phyloP scores from a whole-genome alignment of 2,113 vertebrate genomes.

The Ageneiosus marmoratus region DNA sequence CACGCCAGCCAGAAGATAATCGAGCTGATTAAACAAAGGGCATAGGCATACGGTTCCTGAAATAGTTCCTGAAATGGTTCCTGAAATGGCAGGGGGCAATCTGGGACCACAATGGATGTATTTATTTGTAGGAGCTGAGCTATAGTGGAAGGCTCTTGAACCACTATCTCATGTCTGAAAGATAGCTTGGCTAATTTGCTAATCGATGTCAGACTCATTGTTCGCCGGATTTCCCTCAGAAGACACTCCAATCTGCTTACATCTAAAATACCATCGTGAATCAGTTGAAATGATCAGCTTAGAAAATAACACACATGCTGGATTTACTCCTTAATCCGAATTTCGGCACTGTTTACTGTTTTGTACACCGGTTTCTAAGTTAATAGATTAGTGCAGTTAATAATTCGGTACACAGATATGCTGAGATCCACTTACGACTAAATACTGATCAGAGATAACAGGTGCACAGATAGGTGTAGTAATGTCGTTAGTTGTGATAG shows the following conservation, averaged over 20 bases:
- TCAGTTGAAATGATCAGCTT: conserved; percentile 10
- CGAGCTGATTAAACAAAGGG: conserved; percentile 14
- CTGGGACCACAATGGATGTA: conserved; percentile 3
- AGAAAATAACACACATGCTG: neutral
- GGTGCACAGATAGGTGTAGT: neutral
- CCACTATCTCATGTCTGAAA: neutral
- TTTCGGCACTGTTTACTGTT: neutral
- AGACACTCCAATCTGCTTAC: neutral
- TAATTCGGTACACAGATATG: neutral
- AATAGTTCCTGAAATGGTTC: conserved; percentile 1
- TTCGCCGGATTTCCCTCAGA: neutral
- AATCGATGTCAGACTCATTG: neutral
- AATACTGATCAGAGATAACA: neutral
- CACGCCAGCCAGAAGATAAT: conserved; percentile 29
- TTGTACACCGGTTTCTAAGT: neutral
- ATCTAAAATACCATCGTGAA: neutral
- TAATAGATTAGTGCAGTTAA: neutral
- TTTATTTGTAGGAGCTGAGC: neutral
- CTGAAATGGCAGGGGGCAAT: neutral
- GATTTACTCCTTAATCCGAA: neutral
- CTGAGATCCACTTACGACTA: neutral
- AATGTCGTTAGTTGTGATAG: neutral
- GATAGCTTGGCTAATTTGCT: neutral
- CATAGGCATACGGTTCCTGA: conserved; percentile 10
- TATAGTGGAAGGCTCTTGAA: neutral